Evolutionary conservation across 2,888 invertebrate genomes (phyloP), one percentile per base, ranked within the genome.

Genomic region (Drosophila meridionalis): DNA sequence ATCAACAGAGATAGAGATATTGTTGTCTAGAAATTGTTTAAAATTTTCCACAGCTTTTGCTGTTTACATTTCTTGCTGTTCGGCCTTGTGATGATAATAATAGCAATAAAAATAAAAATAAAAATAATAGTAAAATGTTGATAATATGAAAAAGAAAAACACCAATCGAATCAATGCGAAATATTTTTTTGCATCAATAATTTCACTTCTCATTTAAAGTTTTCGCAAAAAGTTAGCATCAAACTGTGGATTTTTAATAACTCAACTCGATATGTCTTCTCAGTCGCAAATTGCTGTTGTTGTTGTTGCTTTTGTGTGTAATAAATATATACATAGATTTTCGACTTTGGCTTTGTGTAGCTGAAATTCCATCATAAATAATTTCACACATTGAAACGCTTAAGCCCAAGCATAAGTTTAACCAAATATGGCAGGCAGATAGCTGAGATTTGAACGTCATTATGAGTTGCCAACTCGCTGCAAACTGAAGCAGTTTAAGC

Each of bases 361-460:
- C 83, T 77, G 74, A 86, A 79, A 76, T 83, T 79, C 79, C 79
- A 75, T 65, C 56, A 78, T 75, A 74, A 86, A 83, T 80, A 74
- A 85, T 83, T 86, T 83, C 63, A 75, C 82, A 79, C 83, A 66
- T 70, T 48, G 42, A 58, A 36, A 14, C 20, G 59, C 53, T 61
- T 58, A 52, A 36, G 53, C 28, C 63, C 65, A 14, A 56, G 74
- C 75, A 80, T 84, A 84, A 80, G 82, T 78, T 78, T 67, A 73
- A 32, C 20, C 20, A 73, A 79, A 65, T n/a, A 62, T 76, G 72
- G 20, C 64, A 69, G 70, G 73, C 80, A 58, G 47, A 63, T 69
- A 28, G 47, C 4, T 47, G 78, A 76, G 42, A 45, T 30, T 74
- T 68, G 26, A 60, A 34, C 45, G 69, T 57, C 60, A 60, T 60